Conservation (phyloP, 1,140 invertebrate genomes). For the Pomacea maculata region DNA sequence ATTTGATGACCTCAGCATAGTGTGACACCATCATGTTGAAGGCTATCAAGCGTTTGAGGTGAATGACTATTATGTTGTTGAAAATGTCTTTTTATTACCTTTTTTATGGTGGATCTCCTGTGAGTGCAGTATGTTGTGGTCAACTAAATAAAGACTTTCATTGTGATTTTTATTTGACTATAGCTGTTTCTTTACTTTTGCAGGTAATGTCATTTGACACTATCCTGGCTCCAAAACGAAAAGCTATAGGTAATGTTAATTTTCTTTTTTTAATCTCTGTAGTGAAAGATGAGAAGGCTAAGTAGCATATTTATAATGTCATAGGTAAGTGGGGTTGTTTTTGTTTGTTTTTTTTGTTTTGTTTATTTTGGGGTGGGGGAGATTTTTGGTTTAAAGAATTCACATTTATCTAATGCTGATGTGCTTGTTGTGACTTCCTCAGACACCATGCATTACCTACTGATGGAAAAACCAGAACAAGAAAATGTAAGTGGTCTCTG, state of each 20-base stretch:
- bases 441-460: conserved; percentile 76
- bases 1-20: no score
- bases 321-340: neutral
- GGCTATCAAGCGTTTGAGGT: no score
- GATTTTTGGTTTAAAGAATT: neutral
- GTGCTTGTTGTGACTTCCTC: conserved; percentile 21
- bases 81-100: conserved; percentile 10
- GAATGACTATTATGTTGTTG: no score
- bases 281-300: neutral
- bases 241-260: conserved; percentile 73
- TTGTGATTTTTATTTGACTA: neutral
- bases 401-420: neutral
- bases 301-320: neutral
- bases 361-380: neutral
- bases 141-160: no score
- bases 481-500: conserved; percentile 75
- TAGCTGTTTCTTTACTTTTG: conserved; percentile 24
- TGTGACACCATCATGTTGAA: no score
- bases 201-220: conserved; percentile 73
- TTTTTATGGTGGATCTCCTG: neutral
- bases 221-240: conserved; percentile 82
- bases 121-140: no score
- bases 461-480: conserved; percentile 86
- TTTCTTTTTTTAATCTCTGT: neutral
- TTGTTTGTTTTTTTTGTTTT: neutral